Evolutionary conservation across 2,888 invertebrate species (phyloP).

Genomic region (Buathra laborator): DNA sequence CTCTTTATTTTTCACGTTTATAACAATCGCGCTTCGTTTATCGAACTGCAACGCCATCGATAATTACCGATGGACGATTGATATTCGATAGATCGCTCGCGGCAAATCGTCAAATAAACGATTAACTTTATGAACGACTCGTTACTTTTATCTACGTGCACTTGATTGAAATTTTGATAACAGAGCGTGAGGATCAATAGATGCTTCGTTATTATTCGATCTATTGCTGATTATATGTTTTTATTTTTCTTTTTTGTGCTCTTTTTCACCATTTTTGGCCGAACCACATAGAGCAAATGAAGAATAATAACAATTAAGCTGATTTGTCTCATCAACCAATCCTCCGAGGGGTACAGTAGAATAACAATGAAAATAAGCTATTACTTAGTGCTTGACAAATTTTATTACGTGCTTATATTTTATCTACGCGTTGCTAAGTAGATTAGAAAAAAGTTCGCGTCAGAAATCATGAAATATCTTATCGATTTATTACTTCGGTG

Average conservation of each 20-base stretch:
- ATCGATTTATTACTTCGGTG: neutral
- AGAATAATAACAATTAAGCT: neutral
- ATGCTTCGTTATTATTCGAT: neutral
- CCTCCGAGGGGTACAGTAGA: neutral
- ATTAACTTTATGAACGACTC: neutral
- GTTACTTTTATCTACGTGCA: neutral
- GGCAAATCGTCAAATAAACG: neutral
- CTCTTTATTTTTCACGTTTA: slow-evolving; percentile 30
- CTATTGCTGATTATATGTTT: neutral
- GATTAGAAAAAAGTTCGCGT: slow-evolving; percentile 7
- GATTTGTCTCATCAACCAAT: neutral
- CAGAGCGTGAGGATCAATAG: neutral
- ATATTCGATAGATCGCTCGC: neutral
- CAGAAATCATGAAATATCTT: neutral
- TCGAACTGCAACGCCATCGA: neutral
- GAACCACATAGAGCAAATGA: neutral
- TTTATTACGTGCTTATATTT: slow-evolving; percentile 33
- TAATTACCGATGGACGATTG: neutral
- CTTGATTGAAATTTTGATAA: neutral
- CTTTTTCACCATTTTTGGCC: neutral
- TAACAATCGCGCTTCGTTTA: slow-evolving; percentile 39
- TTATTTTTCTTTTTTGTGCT: neutral
- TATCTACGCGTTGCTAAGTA: slow-evolving; percentile 10
- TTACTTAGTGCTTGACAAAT: slow-evolving; percentile 43
- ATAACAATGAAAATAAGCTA: slow-evolving; percentile 17